Conservation (phyloP, 1,140 invertebrate genomes). For the Riptortus pedestris region DNA sequence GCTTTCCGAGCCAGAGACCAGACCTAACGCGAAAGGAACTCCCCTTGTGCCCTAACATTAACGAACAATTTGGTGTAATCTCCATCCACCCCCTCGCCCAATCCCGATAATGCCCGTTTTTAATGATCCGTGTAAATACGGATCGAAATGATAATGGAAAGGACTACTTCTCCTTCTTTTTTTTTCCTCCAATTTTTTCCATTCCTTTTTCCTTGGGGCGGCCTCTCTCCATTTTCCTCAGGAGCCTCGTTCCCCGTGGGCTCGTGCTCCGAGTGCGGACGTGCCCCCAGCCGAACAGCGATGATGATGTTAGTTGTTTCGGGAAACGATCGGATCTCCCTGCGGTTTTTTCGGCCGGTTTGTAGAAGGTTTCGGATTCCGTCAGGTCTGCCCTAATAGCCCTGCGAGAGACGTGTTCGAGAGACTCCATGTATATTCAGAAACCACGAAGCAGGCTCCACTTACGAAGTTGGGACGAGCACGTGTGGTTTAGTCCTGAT, state of each 20-base stretch:
- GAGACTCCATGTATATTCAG: too few species aligned
- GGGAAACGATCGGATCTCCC: neutral
- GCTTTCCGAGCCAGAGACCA: too few species aligned
- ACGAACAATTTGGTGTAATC: constrained; percentile 10
- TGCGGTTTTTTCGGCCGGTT: neutral
- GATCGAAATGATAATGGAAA: constrained; percentile 13
- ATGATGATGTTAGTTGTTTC: neutral
- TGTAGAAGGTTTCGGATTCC: neutral
- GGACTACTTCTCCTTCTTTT: neutral
- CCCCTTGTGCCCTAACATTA: too few species aligned
- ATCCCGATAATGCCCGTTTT: constrained; percentile 7
- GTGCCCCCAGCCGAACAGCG: neutral
- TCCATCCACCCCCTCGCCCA: neutral
- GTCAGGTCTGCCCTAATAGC: neutral
- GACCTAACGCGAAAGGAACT: too few species aligned
- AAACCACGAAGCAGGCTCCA: too few species aligned
- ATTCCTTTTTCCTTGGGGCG: neutral
- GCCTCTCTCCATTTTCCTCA: neutral
- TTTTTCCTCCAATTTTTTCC: neutral
- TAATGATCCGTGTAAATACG: constrained; percentile 22
- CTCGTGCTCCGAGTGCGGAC: neutral
- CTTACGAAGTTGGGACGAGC: too few species aligned
- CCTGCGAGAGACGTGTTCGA: too few species aligned
- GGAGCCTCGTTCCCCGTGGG: neutral
- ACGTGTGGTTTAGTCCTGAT: too few species aligned